Base-by-base conservation (phyloP, 2,113 vertebrate genomes). In the Melierax canorus region DNA sequence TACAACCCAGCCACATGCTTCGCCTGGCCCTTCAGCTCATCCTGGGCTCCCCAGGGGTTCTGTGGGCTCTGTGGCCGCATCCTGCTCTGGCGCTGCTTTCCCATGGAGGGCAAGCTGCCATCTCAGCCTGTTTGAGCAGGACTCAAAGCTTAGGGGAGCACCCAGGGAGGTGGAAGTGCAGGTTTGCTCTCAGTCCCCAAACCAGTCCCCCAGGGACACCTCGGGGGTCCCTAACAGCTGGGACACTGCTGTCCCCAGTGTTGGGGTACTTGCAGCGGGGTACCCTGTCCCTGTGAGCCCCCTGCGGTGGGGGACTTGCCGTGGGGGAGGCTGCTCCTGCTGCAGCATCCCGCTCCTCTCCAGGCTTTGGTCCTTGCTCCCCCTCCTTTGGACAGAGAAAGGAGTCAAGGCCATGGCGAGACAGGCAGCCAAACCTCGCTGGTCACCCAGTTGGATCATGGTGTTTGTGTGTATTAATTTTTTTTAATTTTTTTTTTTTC, bases 281-380 rank as follows among this genome's bases (percentile, higher is more conserved):
- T 18, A 4, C 29, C 22, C n/a, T 5, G 38, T 38, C 34, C 55
- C n/a, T 7, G 11, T 19, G 51, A 58, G 8, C 22, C 10, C 14
- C 19, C 34, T 15, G 5, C 1, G 14, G 36, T 21, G 19, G 41
- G 21, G 16, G 12, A 11, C 14, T 56, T 66, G 39, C 68, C 2
- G 3, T 7, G 14, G 32, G 4, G 24, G 14, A 48, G 46, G 68
- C 29, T 45, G 86, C 32, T 78, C 60, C 51, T 32, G 24, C 27
- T 27, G 59, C 59, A 62, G 26, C 53, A 21, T 63, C 50, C 62
- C 0, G 0, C 11, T 92, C 36, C 50, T 69, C 39, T 68, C 24
- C 38, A 64, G 17, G 11, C 12, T 62, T 24, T 0, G 0, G 4
- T 50, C 21, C 36, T 20, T 8, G 4, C 4, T 60, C 14, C 17